Conservation (phyloP, 2,888 invertebrate species). For the Clistopyga incitator region DNA sequence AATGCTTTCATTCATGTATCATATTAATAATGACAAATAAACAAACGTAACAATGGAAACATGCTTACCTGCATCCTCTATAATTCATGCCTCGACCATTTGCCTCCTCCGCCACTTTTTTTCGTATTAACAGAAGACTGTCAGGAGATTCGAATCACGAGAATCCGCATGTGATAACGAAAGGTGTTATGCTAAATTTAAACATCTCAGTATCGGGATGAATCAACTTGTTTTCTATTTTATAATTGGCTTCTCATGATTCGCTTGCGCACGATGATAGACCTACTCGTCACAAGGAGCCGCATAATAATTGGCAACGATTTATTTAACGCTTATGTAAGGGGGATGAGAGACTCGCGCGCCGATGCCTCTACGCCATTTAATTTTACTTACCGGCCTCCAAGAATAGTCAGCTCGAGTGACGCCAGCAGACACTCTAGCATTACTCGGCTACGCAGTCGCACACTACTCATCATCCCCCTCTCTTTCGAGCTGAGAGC, state of each 20-base stretch:
- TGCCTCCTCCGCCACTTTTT: conserved; percentile 1
- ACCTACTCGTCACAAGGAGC: background rate
- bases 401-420: conserved; percentile 78
- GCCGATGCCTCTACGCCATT: conserved; percentile 64
- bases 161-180: conserved; percentile 26
- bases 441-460: conserved; percentile 25
- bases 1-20: conserved; percentile 23
- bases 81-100: conserved; percentile 1
- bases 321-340: conserved; percentile 79
- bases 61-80: conserved; percentile 44
- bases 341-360: conserved; percentile 44
- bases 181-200: conserved; percentile 10
- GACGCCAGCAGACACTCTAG: conserved; percentile 70
- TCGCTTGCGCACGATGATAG: background rate
- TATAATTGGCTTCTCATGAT: conserved; percentile 34
- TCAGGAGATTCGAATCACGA: conserved; percentile 15
- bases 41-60: conserved; percentile 44
- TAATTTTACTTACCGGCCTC: conserved; percentile 77
- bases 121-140: conserved; percentile 16
- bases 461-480: conserved; percentile 2
- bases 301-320: conserved; percentile 80
- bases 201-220: background rate
- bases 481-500: background rate
- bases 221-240: conserved; percentile 13
- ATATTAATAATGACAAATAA: conserved; percentile 35